Percentiles rank a stretch among this genome's conserved stretches.
Evolutionary conservation across 2,797 vertebrate species (phyloP).

Genomic region (Scyliorhinus canicula): DNA sequence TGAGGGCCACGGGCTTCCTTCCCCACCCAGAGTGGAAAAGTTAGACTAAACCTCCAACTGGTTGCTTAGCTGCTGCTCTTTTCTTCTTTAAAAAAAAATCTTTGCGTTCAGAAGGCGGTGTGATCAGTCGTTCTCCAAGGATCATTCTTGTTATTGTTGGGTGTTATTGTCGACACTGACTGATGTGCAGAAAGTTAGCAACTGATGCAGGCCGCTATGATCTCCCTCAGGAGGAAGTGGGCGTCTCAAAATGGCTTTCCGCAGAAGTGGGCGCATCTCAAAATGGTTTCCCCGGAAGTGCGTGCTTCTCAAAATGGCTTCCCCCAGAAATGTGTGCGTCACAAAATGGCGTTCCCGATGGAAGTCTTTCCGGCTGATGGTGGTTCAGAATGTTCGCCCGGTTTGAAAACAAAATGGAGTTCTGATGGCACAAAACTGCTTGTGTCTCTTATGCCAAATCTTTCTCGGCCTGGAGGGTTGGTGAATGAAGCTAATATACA

Average conservation of each 20-base stretch:
- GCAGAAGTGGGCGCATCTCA: not conserved
- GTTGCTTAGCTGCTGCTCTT: not conserved
- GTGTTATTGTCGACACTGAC: not conserved
- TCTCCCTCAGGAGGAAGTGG: too few relatives aligned
- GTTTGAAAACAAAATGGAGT: not conserved
- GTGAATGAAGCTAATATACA: not conserved
- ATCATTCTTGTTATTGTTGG: not conserved
- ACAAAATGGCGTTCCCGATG: not conserved
- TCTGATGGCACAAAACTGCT: not conserved
- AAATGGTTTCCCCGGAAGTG: not conserved
- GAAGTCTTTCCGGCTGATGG: not conserved
- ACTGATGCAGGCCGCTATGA: not conserved
- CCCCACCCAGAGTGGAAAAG: not conserved
- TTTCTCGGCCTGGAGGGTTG: not conserved
- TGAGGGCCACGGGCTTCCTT: not conserved
- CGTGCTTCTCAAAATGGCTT: not conserved
- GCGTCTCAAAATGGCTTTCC: not conserved
- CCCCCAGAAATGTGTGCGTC: not conserved
- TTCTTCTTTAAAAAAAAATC: not conserved
- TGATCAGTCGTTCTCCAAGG: not conserved
- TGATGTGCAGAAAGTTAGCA: not conserved
- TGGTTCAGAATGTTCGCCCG: not conserved
- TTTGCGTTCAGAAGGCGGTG: not conserved
- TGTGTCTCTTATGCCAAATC: not conserved
- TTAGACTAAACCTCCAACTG: not conserved